phyloP scores from a whole-genome alignment of 2,888 invertebrate genomes.

The Microplitis deprimator region DNA sequence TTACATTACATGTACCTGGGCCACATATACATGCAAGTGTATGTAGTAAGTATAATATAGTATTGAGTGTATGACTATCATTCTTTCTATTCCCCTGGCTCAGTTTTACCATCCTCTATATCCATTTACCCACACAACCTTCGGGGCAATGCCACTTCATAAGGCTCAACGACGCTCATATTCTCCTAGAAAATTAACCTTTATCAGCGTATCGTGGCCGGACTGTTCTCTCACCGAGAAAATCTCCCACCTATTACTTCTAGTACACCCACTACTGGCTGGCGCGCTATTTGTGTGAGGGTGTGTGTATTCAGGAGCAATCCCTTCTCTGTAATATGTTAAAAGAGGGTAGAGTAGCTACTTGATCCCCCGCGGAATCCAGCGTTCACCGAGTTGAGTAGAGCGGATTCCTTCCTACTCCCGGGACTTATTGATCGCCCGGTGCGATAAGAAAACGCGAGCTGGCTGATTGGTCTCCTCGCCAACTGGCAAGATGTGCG shows the following conservation, averaged over 20 bases:
- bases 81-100: not conserved
- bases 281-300: not conserved
- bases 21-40: conserved; percentile 8
- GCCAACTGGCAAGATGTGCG: conserved; percentile 46
- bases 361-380: conserved; percentile 41
- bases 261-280: conserved; percentile 12
- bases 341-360: conserved; percentile 1
- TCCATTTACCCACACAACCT: conserved; percentile 10
- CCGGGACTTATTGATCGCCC: conserved; percentile 69
- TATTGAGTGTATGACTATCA: not conserved
- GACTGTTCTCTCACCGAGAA: conserved; percentile 35
- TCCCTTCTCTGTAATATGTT: conserved; percentile 11
- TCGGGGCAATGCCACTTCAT: conserved; percentile 43
- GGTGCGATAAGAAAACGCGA: conserved; percentile 67
- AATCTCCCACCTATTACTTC: conserved; percentile 18
- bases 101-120: conserved; percentile 14
- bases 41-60: conserved; percentile 1
- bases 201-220: conserved; percentile 67
- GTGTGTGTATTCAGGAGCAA: conserved; percentile 15
- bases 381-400: conserved; percentile 41
- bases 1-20: not conserved
- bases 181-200: conserved; percentile 72
- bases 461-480: conserved; percentile 65
- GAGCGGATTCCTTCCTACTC: conserved; percentile 65
- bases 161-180: conserved; percentile 63